Evolutionary conservation across 2,797 vertebrate genomes (phyloP), one percentile per base, ranked within the genome.

Genomic region (Notolabrus celidotus): DNA sequence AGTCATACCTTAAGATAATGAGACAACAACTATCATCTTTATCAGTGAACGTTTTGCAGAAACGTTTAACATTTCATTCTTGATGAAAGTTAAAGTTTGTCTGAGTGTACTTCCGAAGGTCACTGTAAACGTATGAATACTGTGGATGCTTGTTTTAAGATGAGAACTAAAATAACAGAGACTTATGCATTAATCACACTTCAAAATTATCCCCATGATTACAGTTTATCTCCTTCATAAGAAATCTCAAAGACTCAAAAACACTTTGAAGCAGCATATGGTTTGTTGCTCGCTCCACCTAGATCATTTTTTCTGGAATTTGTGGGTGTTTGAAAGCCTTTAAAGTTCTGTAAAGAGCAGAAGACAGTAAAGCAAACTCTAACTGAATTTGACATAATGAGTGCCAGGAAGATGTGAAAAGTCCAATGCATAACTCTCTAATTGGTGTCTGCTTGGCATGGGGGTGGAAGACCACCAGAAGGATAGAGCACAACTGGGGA

Each of bases 391-490:
- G 80, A 87, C 87, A 89, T 89, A 90, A 90, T 87, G 84, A 89
- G 86, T 89, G 84, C 86, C 84, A 82, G 77, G 42, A 73, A 89
- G 84, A 92, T 85, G 89, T 79, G 74, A 86, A 83, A 90, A 88
- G 88, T 90, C 86, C 57, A 84, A 92, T 89, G 88, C 85, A 87
- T 68, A 91, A 85, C 92, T 89, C 90, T 86, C 88, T 94, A 94
- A 94, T 94, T 94, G 92, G 92, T 89, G 88, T 89, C 90, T 91
- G 91, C 87, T 91, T 91, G 92, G 92, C 86, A 89, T 92, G 84
- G 81, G 87, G 88, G 88, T 92, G 85, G 88, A 86, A 88, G 91
- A 88, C 88, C 89, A 93, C 91, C 93, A 94, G 89, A 94, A 93
- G 92, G 93, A 93, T 82, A 50, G 82, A 87, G 85, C 83, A 89